Percentiles rank a stretch among this genome's conserved stretches.
phyloP scores from a whole-genome alignment of 2,888 invertebrate genomes.

The Ichneumoninae sp. region DNA sequence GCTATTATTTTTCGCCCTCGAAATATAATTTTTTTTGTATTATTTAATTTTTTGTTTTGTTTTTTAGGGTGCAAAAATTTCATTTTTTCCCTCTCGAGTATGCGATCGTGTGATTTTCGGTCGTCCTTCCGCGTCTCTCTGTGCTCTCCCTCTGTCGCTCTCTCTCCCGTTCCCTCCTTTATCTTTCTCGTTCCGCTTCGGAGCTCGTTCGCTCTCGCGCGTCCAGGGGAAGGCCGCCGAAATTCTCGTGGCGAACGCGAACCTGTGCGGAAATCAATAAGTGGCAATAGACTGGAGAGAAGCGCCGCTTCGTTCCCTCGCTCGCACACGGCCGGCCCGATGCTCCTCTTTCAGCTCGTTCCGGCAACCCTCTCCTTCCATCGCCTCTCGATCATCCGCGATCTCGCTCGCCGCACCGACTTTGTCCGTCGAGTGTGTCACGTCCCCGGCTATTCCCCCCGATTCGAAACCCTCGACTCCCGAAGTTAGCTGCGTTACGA shows the following conservation, averaged over 20 bases:
- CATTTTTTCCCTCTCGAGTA: neutral
- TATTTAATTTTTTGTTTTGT: neutral
- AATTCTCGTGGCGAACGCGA: conserved; percentile 72
- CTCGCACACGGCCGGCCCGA: conserved; percentile 52
- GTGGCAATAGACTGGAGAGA: conserved; percentile 75
- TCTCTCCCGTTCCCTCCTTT: conserved; percentile 12
- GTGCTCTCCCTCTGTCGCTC: conserved; percentile 13
- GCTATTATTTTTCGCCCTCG: neutral
- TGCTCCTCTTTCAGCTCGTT: conserved; percentile 45
- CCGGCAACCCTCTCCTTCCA: conserved; percentile 13
- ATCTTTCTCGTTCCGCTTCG: conserved; percentile 23
- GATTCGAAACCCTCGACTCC: neutral
- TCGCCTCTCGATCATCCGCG: conserved; percentile 3
- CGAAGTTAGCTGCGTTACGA: neutral
- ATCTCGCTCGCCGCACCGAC: conserved; percentile 8
- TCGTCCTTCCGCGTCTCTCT: conserved; percentile 21
- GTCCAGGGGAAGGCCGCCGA: conserved; percentile 54
- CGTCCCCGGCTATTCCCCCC: neutral
- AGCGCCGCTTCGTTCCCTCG: conserved; percentile 64
- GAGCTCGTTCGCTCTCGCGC: conserved; percentile 19
- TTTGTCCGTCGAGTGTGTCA: conserved; percentile 7
- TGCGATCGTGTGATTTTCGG: neutral
- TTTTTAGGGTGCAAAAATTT: neutral
- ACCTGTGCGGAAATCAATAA: conserved; percentile 79
- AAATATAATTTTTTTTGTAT: neutral